These are phyloP conservation scores for Dipodomys ordii DNA, from an alignment of 2,113 vertebrate species.

Conservation along the genomic window DNA sequence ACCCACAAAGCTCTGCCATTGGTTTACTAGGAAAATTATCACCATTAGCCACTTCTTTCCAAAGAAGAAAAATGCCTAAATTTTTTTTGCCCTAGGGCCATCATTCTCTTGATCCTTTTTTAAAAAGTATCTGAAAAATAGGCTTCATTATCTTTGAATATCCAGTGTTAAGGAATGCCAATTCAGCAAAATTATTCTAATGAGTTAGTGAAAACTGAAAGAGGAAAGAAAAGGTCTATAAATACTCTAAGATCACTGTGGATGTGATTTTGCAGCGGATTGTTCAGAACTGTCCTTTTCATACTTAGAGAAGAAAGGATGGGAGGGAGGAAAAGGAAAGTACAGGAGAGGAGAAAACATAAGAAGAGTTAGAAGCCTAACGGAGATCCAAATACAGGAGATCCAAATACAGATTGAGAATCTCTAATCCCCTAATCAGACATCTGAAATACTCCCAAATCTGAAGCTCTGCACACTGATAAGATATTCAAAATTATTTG, in stretches of 20 bases:
- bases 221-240: not conserved
- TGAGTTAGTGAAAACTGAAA: not conserved
- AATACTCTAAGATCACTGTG: too few relatives aligned
- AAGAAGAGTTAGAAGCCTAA: not conserved
- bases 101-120: not conserved
- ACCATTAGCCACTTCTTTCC: not conserved
- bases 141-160: constrained; percentile 34
- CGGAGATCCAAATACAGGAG: not conserved
- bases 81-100: not conserved
- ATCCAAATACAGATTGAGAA: not conserved
- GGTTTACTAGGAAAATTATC: not conserved
- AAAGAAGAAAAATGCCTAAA: constrained; percentile 24
- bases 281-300: too few relatives aligned
- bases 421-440: not conserved
- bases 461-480: not conserved
- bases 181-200: constrained; percentile 14
- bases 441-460: not conserved
- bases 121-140: constrained; percentile 3
- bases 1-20: not conserved
- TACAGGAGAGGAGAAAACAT: too few relatives aligned
- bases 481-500: not conserved
- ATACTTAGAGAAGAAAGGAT: too few relatives aligned
- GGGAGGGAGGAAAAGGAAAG: too few relatives aligned
- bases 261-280: too few relatives aligned
- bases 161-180: not conserved